Evolutionary conservation across 2,797 vertebrate genomes (phyloP).

Genomic region (Gymnothorax reevesii): DNA sequence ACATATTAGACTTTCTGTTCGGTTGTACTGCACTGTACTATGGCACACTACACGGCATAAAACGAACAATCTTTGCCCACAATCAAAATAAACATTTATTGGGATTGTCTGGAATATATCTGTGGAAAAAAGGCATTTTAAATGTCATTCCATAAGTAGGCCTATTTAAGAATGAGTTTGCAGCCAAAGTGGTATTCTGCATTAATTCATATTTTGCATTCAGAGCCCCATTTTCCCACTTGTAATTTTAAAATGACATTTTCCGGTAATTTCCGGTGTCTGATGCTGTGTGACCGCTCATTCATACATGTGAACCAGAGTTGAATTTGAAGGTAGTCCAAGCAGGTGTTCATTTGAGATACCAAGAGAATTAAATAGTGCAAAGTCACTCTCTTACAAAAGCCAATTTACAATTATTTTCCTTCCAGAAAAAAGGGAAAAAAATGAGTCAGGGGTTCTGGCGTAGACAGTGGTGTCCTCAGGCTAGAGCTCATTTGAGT

Average conservation of each 20-base stretch:
- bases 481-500: neutral
- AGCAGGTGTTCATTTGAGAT: slow-evolving; percentile 15
- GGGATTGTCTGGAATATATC: too few relatives aligned
- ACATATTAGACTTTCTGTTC: too few relatives aligned
- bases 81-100: too few relatives aligned
- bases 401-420: neutral
- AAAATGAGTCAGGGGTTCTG: neutral
- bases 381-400: neutral
- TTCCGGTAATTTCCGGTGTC: neutral
- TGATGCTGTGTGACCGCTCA: neutral
- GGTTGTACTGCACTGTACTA: too few relatives aligned
- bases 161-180: neutral
- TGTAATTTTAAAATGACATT: slow-evolving; percentile 6
- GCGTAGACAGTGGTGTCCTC: neutral
- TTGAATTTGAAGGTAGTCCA: neutral
- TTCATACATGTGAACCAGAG: neutral
- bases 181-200: neutral
- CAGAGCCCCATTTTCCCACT: neutral
- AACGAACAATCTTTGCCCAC: too few relatives aligned
- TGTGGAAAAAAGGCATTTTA: too few relatives aligned
- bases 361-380: slow-evolving; percentile 10
- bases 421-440: neutral
- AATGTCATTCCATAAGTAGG: neutral
- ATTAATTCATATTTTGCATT: neutral
- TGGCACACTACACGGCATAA: too few relatives aligned